Evolutionary conservation across 1,140 invertebrate genomes (phyloP).

Genomic region (Maniola jurtina): DNA sequence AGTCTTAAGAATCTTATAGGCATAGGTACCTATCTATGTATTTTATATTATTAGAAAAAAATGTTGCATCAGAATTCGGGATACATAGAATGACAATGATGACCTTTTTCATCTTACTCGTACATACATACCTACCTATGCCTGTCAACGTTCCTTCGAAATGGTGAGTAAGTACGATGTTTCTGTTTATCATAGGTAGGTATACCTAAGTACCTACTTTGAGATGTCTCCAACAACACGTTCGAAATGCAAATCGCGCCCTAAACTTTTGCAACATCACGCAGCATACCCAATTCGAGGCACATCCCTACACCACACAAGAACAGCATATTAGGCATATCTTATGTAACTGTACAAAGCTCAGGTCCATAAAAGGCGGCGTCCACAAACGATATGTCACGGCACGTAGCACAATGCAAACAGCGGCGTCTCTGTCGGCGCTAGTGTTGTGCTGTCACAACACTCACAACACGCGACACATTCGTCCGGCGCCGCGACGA

Average conservation of each 20-base stretch:
- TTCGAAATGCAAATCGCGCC: conserved; percentile 17
- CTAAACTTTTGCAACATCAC: conserved; percentile 26
- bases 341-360: conserved; percentile 40
- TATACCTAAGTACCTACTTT: too few relatives aligned
- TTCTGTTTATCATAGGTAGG: too few relatives aligned
- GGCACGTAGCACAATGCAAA: conserved; percentile 74
- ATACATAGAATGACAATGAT: too few relatives aligned
- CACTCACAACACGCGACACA: conserved; percentile 60
- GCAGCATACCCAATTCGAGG: conserved; percentile 6
- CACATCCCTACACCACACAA: conserved; percentile 10
- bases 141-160: too few relatives aligned
- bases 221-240: too few relatives aligned
- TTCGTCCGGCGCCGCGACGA: conserved; percentile 59
- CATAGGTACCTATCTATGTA: too few relatives aligned
- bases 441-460: conserved; percentile 49
- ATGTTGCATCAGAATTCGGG: too few relatives aligned
- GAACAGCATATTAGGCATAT: conserved; percentile 21
- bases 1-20: background rate
- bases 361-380: conserved; percentile 56
- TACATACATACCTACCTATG: too few relatives aligned
- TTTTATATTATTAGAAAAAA: too few relatives aligned
- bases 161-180: too few relatives aligned
- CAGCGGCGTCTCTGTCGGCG: conserved; percentile 67
- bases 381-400: conserved; percentile 67
- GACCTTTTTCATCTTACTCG: too few relatives aligned